Conservation (phyloP, 2,888 invertebrate genomes). For the Ophion ellenae region DNA sequence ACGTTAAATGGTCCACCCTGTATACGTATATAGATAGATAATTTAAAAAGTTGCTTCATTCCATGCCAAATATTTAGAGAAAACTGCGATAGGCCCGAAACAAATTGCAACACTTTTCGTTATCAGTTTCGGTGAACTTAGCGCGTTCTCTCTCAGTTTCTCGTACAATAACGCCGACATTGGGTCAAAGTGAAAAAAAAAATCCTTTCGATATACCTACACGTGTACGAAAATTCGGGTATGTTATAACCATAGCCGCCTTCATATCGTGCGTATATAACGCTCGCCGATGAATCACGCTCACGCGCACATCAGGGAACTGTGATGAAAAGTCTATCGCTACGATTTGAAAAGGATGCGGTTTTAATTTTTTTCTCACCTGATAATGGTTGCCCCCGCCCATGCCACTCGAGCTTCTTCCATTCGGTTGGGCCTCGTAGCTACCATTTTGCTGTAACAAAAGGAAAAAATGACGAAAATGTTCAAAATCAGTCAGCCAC, state of each 20-base stretch:
- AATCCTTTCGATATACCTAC: background rate
- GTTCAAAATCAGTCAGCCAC: background rate
- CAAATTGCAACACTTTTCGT: background rate
- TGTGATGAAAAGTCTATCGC: background rate
- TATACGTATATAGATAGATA: background rate
- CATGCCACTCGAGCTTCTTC: conserved; percentile 73
- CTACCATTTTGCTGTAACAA: conserved; percentile 82
- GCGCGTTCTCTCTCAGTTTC: background rate
- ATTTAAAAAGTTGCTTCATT: conserved; percentile 46
- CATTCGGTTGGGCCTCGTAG: conserved; percentile 78
- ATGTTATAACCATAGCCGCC: background rate
- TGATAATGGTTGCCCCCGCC: conserved; percentile 75
- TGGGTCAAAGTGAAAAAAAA: background rate
- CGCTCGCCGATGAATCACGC: background rate
- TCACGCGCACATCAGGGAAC: background rate
- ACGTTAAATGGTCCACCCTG: background rate
- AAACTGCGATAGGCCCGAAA: background rate
- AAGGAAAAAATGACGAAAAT: conserved; percentile 23
- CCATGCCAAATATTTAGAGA: background rate
- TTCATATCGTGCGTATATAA: background rate
- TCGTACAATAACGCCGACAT: background rate
- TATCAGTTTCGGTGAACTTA: background rate
- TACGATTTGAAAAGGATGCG: background rate
- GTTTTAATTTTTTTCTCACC: conserved; percentile 63
- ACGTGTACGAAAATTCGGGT: background rate